Base-by-base conservation (phyloP, 2,113 vertebrate species). In the Malurus elegans region DNA sequence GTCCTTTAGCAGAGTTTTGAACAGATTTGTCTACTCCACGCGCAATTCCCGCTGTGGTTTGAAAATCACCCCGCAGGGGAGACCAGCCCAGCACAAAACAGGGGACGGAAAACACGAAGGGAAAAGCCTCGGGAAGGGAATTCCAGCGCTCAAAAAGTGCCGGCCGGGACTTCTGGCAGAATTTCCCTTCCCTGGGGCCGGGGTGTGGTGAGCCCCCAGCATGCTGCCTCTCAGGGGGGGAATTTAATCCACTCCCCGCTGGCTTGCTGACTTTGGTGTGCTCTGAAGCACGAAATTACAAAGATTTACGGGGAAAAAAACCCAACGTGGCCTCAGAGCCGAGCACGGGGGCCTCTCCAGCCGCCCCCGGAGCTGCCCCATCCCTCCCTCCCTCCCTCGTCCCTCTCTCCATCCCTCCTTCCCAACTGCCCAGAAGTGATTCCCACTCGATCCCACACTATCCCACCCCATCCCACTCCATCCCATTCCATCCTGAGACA, bases 261-360 rank as follows among this genome's bases (percentile, higher is more conserved):
- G 93, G 91, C 78, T 94, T 90, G 84, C 96, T 96, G 95, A 96
- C 97, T 97, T 96, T 97, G 96, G 81, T 97, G 97, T 96, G 96
- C 96, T 97, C 94, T 97, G 92, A 96, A 98, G 97, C 98, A 98
- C 88, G 96, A 97, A 98, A 97, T 97, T 97, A 96, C 94, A 96
- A 96, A 96, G 96, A 97, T 95, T 97, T 97, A 96, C 60, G 96
- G 90, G 92, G 6, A 9, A 70, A 86, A 94, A 96, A 88, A 23
- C 53, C 26, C 11, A 51, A 72, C 86, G 78, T 4, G 62, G 88
- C 72, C 89, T 94, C 88, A 92, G 56, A 93, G 72, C 85, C 60
- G 86, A 93, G 89, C 60, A 67, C 66, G 18, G 76, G 72, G 79
- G 62, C 58, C 71, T 79, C 90, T 60, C 92, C 6, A 6, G 25